Conservation (phyloP, 1,140 invertebrate genomes). For the Pseudachorutes palmiensis region DNA sequence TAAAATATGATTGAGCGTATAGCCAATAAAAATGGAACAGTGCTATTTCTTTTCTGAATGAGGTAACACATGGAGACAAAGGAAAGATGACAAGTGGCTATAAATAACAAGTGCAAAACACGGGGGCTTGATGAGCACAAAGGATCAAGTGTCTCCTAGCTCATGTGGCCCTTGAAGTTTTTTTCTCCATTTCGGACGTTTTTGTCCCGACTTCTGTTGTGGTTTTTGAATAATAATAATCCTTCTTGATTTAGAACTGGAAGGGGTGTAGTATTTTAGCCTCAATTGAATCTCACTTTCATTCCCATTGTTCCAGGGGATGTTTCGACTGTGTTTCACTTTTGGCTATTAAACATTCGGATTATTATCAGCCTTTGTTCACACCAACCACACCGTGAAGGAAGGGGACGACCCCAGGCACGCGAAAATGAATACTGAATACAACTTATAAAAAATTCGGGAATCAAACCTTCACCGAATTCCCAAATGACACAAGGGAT, state of each 20-base stretch:
- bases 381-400: constrained; percentile 8
- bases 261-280: too few relatives aligned
- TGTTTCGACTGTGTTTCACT: not conserved
- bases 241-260: not conserved
- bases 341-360: not conserved
- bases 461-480: not conserved
- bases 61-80: constrained; percentile 7
- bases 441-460: not conserved
- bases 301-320: not conserved
- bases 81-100: constrained; percentile 10
- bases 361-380: not conserved
- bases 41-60: not conserved
- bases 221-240: too few relatives aligned
- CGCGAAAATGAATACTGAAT: not conserved
- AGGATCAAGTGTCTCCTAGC: not conserved
- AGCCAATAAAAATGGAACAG: too few relatives aligned
- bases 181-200: too few relatives aligned
- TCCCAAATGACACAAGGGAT: constrained; percentile 8
- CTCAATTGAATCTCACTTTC: too few relatives aligned
- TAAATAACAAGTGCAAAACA: constrained; percentile 12
- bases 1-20: too few relatives aligned
- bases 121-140: not conserved
- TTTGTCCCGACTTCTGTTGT: too few relatives aligned
- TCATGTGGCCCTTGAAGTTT: too few relatives aligned
- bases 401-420: not conserved